These are phyloP conservation scores for Epizoanthus ramosus DNA, from an alignment of 92 coral and sea anemone species.

Conservation along the genomic window DNA sequence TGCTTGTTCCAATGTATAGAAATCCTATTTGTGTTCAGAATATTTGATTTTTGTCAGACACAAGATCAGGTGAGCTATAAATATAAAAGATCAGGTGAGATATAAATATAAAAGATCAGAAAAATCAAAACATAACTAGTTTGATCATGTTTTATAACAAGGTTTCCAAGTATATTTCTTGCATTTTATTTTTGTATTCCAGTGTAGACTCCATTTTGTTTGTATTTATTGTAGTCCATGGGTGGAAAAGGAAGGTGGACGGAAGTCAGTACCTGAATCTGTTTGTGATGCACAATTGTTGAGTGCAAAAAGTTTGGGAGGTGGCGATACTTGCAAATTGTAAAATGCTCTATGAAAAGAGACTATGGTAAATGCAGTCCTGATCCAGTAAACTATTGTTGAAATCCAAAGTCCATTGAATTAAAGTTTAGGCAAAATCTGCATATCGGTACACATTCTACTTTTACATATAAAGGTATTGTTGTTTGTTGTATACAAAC, in stretches of 20 bases:
- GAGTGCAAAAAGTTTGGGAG: constrained; percentile 5
- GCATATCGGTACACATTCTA: too few relatives aligned
- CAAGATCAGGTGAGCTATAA: too few relatives aligned
- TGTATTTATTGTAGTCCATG: constrained; percentile 1
- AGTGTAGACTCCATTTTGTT: constrained; percentile 6
- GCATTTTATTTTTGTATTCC: constrained; percentile 3
- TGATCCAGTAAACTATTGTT: too few relatives aligned
- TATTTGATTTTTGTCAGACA: constrained; percentile 2
- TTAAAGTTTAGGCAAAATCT: too few relatives aligned
- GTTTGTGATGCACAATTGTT: constrained; percentile 15
- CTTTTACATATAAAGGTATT: too few relatives aligned
- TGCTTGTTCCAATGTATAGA: background rate
- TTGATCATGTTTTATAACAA: too few relatives aligned
- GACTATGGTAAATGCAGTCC: too few relatives aligned
- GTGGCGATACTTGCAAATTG: background rate
- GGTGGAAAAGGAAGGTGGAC: constrained; percentile 24
- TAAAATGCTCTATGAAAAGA: too few relatives aligned
- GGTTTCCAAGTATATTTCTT: background rate
- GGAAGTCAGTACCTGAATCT: constrained; percentile 8
- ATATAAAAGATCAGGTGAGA: background rate
- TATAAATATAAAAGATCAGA: background rate
- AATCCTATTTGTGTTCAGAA: constrained; percentile 3
- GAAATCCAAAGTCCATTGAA: too few relatives aligned
- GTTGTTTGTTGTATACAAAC: too few relatives aligned
- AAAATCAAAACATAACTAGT: background rate